Base-by-base conservation (phyloP, 1,140 invertebrate genomes). In the Atta colombica region DNA sequence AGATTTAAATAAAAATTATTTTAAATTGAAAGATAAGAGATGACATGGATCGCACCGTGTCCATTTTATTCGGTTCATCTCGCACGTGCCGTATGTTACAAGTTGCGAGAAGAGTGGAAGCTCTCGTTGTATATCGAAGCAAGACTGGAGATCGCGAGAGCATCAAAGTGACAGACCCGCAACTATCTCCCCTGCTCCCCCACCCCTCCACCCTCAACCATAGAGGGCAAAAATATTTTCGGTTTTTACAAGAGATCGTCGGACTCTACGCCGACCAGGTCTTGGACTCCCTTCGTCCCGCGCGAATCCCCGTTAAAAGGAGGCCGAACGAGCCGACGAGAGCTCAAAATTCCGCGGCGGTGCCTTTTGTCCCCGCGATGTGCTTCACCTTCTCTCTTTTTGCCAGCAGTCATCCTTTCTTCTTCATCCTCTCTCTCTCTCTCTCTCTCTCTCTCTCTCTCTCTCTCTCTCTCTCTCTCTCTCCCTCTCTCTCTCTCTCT, bases 291-390 rank as follows among this genome's bases (percentile, higher is more conserved):
- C n/a, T 49, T 10, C 25, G n/a, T 21, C 68, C 81, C 89, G 85
- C 78, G 86, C 77, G 75, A 82, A 80, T 77, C 71, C 71, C 89
- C 88, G 89, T 90, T 90, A 90, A 74, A 58, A 55, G 68, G 60
- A 75, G 77, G 35, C 61, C 71, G 74, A 80, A 88, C 88, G 90
- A 92, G 92, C 92, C 94, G 94, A 93, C 92, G 92, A 49, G 66
- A 51, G 66, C 92, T 94, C 92, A 94, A 95, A 95, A 95, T 95
- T 94, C 95, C 94, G 88, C 87, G 89, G 95, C 94, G 95, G 94
- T 94, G 90, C 91, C 94, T 95, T 95, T 95, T 93, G 93, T 94
- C 92, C 94, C 86, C 91, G 92, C 87, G 89, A 90, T 90, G 88
- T 14, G 86, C 89, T 74, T 91, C 87, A 75, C 81, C 89, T 90